Conservation (phyloP, 1,140 invertebrate genomes). For the Bombus difficillimus region DNA sequence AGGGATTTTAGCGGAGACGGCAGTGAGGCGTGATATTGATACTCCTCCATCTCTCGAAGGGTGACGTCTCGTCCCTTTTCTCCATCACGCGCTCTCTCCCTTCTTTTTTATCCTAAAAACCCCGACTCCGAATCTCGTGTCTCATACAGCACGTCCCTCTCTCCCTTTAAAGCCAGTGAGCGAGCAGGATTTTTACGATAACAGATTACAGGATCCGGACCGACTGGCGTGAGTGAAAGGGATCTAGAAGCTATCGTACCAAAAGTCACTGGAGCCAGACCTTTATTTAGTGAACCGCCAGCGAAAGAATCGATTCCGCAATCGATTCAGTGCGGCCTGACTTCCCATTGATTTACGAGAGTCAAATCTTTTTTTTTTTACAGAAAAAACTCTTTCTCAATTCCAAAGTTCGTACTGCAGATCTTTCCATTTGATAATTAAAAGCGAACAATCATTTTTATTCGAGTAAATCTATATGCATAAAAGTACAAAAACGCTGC, state of each 20-base stretch:
- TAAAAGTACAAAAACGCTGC: too few relatives aligned
- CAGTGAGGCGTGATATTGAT: slow-evolving; percentile 78
- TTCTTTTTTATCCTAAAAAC: slow-evolving; percentile 7
- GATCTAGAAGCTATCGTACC: slow-evolving; percentile 49
- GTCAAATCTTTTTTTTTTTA: background rate
- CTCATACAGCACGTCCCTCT: slow-evolving; percentile 33
- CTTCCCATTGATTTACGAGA: background rate
- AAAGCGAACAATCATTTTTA: too few relatives aligned
- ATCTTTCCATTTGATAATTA: too few relatives aligned
- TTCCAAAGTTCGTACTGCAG: too few relatives aligned
- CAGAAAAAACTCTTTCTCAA: background rate
- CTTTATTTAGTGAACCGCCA: slow-evolving; percentile 9
- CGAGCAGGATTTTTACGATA: slow-evolving; percentile 74
- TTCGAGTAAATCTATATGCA: too few relatives aligned
- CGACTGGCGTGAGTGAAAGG: slow-evolving; percentile 57
- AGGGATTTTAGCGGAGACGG: slow-evolving; percentile 63
- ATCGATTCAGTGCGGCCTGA: background rate
- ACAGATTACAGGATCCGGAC: slow-evolving; percentile 68
- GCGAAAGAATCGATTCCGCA: slow-evolving; percentile 20
- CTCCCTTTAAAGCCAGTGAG: slow-evolving; percentile 61
- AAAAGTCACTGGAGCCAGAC: slow-evolving; percentile 40
- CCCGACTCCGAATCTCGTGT: slow-evolving; percentile 40
- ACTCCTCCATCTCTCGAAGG: slow-evolving; percentile 74
- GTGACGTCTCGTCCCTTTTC: slow-evolving; percentile 67
- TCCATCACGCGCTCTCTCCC: slow-evolving; percentile 13